A percentile compares a stretch with the other conserved stretches of the same genome.
phyloP scores from a whole-genome alignment of 2,797 vertebrate species.

The Labroides dimidiatus region DNA sequence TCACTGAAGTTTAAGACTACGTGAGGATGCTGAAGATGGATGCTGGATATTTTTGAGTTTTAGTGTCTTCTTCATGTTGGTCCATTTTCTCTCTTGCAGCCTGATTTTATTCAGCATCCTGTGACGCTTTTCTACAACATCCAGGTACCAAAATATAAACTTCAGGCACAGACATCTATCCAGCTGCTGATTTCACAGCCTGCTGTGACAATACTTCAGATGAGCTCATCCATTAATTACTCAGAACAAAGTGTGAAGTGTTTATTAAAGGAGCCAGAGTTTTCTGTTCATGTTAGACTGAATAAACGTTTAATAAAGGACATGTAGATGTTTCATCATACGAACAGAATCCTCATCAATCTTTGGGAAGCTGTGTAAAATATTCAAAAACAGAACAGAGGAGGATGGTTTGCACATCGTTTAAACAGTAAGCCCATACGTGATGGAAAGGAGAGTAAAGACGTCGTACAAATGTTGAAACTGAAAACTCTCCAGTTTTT shows the following conservation, averaged over 20 bases:
- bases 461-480: too few species aligned
- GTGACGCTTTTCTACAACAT: not conserved
- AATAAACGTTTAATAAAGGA: too few species aligned
- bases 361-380: too few species aligned
- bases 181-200: constrained; percentile 10
- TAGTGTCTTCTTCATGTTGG: not conserved
- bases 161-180: constrained; percentile 19
- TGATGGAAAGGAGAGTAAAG: too few species aligned
- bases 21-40: not conserved
- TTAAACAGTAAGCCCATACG: too few species aligned
- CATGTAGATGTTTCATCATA: too few species aligned
- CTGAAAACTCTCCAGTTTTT: too few species aligned
- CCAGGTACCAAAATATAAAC: not conserved
- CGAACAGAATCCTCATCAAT: too few species aligned
- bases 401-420: too few species aligned
- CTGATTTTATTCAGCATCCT: not conserved
- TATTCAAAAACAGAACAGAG: too few species aligned
- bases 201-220: constrained; percentile 23
- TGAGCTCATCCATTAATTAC: constrained; percentile 62
- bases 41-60: not conserved
- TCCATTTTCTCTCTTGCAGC: too few species aligned
- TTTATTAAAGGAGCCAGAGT: constrained; percentile 20
- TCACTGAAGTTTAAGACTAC: not conserved
- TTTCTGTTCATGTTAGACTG: not conserved
- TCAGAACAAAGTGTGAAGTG: constrained; percentile 47